Evolutionary conservation across 2,797 vertebrate species (phyloP).

Genomic region (Helostoma temminkii): DNA sequence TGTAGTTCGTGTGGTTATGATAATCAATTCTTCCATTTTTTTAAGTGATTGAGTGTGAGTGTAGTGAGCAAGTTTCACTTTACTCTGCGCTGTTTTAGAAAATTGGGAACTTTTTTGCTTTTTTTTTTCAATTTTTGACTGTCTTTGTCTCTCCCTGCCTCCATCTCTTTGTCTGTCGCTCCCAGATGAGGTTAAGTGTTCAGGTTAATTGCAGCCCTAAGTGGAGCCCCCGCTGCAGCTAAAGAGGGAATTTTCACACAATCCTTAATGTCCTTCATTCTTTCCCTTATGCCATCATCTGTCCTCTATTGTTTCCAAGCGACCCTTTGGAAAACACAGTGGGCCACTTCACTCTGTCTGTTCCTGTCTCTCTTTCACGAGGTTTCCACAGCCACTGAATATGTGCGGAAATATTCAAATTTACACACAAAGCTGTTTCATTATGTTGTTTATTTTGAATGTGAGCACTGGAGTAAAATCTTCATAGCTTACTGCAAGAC

Average conservation of each 20-base stretch:
- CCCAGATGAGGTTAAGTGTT: conserved; percentile 74
- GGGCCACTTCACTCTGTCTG: conserved; percentile 19
- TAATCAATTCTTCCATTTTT: conserved; percentile 6
- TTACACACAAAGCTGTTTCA: conserved; percentile 11
- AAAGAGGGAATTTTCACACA: conserved; percentile 57
- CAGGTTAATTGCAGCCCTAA: conserved; percentile 77
- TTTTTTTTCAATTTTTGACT: conserved; percentile 14
- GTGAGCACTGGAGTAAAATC: conserved; percentile 18
- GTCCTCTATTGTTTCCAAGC: conserved; percentile 64
- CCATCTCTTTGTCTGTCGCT: conserved; percentile 33
- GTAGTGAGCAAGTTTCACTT: conserved; percentile 8
- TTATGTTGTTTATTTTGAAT: conserved; percentile 27
- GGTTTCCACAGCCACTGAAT: conserved; percentile 14
- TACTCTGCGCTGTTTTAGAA: not conserved
- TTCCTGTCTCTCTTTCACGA: conserved; percentile 8
- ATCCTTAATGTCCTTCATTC: conserved; percentile 64
- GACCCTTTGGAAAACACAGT: conserved; percentile 55
- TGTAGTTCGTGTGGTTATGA: conserved; percentile 13
- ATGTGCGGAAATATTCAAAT: conserved; percentile 26
- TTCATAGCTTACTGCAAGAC: conserved; percentile 16
- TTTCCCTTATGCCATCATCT: conserved; percentile 46
- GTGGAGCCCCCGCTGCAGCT: conserved; percentile 60
- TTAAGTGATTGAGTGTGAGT: not conserved
- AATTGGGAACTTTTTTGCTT: conserved; percentile 16
- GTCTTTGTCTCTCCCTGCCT: conserved; percentile 25